Base-by-base conservation (phyloP, 1,140 invertebrate species). In the Scaptomyza montana region DNA sequence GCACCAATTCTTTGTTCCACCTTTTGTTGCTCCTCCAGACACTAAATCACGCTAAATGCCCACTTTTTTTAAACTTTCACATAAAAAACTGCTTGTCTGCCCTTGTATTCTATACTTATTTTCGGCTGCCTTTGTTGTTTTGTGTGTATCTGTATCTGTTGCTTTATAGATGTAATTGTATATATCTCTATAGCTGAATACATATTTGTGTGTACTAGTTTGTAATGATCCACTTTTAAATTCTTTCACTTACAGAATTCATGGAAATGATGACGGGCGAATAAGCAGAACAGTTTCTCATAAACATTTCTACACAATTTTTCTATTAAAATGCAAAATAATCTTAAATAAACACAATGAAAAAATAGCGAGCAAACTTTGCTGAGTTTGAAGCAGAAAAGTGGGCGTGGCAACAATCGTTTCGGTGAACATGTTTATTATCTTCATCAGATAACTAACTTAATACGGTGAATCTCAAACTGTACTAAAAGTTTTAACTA, bases 181-280 rank as follows among this genome's bases (percentile, higher is more conserved):
- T 28, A 46, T 61, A 51, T 68, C 25, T 54, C 19, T 63, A 30
- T 53, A 25, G 21, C 3, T 25, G 21, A 25, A 25, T 25, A 5
- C 12, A 36, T 36, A 9, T 36, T 2, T 36, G 33, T 39, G 9
- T 49, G 25, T 51, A 51, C 41, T 30, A 36, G 9, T 47, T 51
- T 46, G 56, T 85, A 50, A 74, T 60, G 62, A 28, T 45, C n/a
- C 12, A 57, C 49, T 55, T 75, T 72, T 16, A 2, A 28, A 64
- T 62, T 71, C 33, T 73, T 70, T 65, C 60, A 53, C 85, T 96
- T 96, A 67, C 94, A 97, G 97, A 98, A 94, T 98, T 98, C 93
- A 97, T 98, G 97, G 97, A 97, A 92, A 98, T 98, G 97, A 98
- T 98, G 97, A 97, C 97, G 70, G 97, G 97, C 92, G 96, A 97